These are phyloP conservation scores for Cryptoleucopteryx plumbea DNA, from an alignment of 2,113 vertebrate species.

Conservation along the genomic window DNA sequence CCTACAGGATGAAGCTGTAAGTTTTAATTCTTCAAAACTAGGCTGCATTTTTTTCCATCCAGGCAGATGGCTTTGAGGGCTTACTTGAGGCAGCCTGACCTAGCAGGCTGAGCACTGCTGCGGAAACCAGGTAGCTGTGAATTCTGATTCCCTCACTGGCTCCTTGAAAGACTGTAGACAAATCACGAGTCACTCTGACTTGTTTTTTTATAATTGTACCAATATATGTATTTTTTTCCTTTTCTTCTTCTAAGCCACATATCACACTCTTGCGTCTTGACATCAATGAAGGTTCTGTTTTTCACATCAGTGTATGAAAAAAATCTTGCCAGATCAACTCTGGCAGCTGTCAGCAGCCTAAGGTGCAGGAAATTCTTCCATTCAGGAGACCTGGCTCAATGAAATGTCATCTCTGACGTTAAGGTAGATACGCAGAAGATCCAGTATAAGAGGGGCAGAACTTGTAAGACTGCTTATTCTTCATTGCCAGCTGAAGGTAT, in stretches of 20 bases:
- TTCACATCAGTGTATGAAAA: slow-evolving; percentile 16
- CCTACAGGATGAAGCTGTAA: neutral
- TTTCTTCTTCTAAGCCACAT: neutral
- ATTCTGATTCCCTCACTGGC: neutral
- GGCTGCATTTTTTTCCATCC: neutral
- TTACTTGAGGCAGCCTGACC: neutral
- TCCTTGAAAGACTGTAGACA: neutral
- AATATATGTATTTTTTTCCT: neutral
- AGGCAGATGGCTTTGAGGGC: neutral
- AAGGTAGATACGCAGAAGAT: neutral
- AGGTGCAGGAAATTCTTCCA: slow-evolving; percentile 45
- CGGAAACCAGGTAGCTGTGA: neutral
- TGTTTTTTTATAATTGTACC: neutral
- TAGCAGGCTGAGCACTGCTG: neutral
- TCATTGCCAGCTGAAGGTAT: neutral
- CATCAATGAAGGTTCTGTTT: neutral
- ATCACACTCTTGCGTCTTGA: neutral
- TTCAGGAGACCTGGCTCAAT: slow-evolving; percentile 2
- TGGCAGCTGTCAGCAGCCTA: slow-evolving; percentile 30
- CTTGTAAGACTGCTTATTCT: neutral
- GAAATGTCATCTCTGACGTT: slow-evolving; percentile 28
- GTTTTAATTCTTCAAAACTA: neutral
- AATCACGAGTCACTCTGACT: neutral
- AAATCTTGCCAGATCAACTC: slow-evolving; percentile 19
- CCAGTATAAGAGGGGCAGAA: neutral